Conservation (phyloP, 2,113 vertebrate genomes). For the Sisor rabdophorus region DNA sequence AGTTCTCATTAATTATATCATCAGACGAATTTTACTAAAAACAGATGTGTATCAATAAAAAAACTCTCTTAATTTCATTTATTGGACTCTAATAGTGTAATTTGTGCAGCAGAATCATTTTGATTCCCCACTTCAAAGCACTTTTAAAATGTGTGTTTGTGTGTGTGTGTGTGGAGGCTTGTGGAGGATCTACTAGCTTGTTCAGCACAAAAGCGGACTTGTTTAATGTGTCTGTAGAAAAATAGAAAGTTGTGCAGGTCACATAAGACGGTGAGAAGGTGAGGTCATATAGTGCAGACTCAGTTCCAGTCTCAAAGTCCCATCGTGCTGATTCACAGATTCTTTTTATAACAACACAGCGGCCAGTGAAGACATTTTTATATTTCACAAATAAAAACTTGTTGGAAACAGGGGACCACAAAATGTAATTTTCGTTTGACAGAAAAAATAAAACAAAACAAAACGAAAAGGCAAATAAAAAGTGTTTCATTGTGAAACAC, state of each 20-base stretch:
- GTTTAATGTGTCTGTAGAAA: slow-evolving; percentile 4
- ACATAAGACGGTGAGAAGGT: slow-evolving; percentile 53
- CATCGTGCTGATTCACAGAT: background rate
- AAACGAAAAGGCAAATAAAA: no score
- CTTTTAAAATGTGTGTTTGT: slow-evolving; percentile 19
- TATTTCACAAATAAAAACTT: background rate
- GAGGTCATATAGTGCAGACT: slow-evolving; percentile 59
- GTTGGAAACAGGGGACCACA: background rate
- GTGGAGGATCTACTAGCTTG: slow-evolving; percentile 41
- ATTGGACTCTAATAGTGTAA: background rate
- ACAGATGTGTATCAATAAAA: background rate
- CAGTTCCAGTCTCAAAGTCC: background rate
- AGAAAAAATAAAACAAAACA: no score
- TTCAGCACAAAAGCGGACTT: slow-evolving; percentile 62
- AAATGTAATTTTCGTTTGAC: background rate
- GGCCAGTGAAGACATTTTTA: background rate
- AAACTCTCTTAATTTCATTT: background rate
- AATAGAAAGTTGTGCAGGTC: slow-evolving; percentile 31
- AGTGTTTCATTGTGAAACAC: no score
- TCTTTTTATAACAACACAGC: background rate
- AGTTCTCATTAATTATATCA: background rate
- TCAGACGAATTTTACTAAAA: background rate
- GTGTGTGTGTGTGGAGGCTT: slow-evolving; percentile 39
- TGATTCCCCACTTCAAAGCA: background rate
- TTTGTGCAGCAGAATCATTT: background rate